These are phyloP conservation scores for Lagenorhynchus albirostris DNA, from an alignment of 2,113 vertebrate species.

Conservation along the genomic window DNA sequence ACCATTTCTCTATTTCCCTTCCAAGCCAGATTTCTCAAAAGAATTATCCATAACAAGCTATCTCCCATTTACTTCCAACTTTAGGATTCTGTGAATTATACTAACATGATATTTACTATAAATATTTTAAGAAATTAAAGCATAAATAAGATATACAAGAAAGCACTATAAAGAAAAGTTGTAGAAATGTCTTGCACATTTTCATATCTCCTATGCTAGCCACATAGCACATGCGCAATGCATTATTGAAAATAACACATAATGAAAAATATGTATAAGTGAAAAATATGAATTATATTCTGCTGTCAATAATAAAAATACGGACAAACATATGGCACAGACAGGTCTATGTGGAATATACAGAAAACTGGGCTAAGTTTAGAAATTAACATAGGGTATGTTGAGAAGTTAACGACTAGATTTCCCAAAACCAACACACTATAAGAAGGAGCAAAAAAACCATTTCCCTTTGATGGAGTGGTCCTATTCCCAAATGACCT, in stretches of 20 bases:
- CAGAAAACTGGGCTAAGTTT: background rate
- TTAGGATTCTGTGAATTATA: constrained; percentile 17
- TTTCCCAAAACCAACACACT: constrained; percentile 26
- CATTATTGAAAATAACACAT: background rate
- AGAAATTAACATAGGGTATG: background rate
- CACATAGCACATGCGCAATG: background rate
- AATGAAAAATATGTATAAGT: background rate
- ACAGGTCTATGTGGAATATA: background rate
- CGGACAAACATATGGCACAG: background rate
- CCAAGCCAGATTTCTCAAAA: background rate
- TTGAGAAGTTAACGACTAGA: background rate
- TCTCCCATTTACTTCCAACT: constrained; percentile 1
- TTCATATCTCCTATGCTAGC: background rate
- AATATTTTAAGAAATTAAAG: background rate
- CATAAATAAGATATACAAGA: background rate
- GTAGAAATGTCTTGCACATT: background rate
- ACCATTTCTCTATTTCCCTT: background rate
- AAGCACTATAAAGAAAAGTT: background rate
- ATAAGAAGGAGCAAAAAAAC: background rate
- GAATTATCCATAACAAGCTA: background rate
- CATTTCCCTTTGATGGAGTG: background rate
- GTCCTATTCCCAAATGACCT: background rate
- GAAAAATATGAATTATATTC: constrained; percentile 2
- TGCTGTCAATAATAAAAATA: constrained; percentile 22
- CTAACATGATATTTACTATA: background rate